Evolutionary conservation across 2,888 invertebrate species (phyloP).

Genomic region (Brachyptera risi): DNA sequence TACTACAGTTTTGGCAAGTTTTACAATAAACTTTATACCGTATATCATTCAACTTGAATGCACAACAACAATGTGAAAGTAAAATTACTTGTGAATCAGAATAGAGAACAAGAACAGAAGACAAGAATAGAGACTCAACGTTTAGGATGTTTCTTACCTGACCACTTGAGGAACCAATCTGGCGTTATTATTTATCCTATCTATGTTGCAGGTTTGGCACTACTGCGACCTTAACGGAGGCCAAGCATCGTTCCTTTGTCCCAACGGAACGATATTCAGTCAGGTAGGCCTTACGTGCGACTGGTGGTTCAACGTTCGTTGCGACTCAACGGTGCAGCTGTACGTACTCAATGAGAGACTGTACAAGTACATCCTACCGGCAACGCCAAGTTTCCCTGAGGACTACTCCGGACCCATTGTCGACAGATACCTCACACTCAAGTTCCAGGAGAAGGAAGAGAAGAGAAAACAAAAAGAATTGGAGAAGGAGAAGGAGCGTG

Average conservation of each 20-base stretch:
- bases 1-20: too few species aligned
- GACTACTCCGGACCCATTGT: conserved; percentile 85
- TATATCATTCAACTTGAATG: too few species aligned
- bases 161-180: too few species aligned
- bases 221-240: conserved; percentile 88
- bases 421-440: conserved; percentile 77
- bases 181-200: too few species aligned
- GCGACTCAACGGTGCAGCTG: conserved; percentile 74
- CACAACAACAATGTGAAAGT: too few species aligned
- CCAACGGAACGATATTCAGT: conserved; percentile 87
- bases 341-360: conserved; percentile 85
- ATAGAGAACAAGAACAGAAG: too few species aligned
- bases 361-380: conserved; percentile 82
- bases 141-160: too few species aligned
- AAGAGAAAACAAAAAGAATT: conserved; percentile 38
- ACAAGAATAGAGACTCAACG: too few species aligned
- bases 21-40: too few species aligned
- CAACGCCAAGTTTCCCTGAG: conserved; percentile 84
- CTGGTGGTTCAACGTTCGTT: conserved; percentile 92
- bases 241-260: conserved; percentile 84
- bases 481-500: conserved; percentile 45
- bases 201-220: conserved; percentile 92
- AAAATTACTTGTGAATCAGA: too few species aligned
- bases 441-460: conserved; percentile 78
- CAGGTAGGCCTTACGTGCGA: conserved; percentile 85